Evolutionary conservation across 2,888 invertebrate genomes (phyloP).

Genomic region (Boloria euphrosyne): DNA sequence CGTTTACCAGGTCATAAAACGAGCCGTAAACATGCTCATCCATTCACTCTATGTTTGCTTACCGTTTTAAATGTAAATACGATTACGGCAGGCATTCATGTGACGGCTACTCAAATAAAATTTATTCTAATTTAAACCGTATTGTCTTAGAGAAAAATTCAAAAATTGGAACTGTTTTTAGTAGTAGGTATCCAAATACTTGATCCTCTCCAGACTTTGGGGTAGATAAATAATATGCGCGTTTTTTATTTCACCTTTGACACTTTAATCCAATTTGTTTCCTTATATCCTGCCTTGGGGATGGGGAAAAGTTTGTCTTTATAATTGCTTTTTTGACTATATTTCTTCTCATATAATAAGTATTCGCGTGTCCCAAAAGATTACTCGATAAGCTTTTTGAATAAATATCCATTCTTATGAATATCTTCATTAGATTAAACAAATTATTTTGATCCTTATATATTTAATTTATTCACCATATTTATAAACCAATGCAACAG

Average conservation of each 20-base stretch:
- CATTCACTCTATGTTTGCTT: conserved; percentile 77
- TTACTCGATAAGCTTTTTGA: conserved; percentile 27
- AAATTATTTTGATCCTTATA: neutral
- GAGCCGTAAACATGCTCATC: conserved; percentile 73
- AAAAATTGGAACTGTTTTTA: conserved; percentile 43
- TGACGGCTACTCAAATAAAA: conserved; percentile 55
- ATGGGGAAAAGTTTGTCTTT: conserved; percentile 71
- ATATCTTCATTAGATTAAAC: conserved; percentile 10
- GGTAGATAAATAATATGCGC: conserved; percentile 66
- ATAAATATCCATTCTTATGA: conserved; percentile 21
- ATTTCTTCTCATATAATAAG: conserved; percentile 42
- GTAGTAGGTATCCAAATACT: conserved; percentile 41
- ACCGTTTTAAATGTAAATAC: conserved; percentile 79
- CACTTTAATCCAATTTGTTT: conserved; percentile 82
- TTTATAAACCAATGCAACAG: too few species aligned
- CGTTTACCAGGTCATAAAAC: conserved; percentile 79
- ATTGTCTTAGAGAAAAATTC: conserved; percentile 36
- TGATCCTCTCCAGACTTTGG: conserved; percentile 72
- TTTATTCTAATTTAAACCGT: conserved; percentile 51
- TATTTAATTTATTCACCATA: too few species aligned
- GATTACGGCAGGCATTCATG: conserved; percentile 58
- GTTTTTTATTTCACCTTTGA: conserved; percentile 82
- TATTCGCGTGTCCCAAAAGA: conserved; percentile 29
- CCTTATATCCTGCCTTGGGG: conserved; percentile 73
- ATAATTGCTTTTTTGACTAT: conserved; percentile 78